Base-by-base conservation (phyloP, 2,888 invertebrate species). In the Augiades crinisus region DNA sequence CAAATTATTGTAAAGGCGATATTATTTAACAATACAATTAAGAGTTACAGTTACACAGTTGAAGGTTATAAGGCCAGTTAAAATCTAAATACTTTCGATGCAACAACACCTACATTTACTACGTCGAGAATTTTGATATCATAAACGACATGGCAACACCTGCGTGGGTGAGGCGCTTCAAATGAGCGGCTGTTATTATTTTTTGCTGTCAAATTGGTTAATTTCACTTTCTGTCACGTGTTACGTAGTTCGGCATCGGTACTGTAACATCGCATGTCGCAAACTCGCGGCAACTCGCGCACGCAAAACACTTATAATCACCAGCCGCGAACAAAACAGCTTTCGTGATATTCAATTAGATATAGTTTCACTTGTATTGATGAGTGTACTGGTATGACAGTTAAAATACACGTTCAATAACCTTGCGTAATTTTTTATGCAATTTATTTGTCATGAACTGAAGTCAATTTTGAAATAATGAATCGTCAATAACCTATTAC, bases 341-440 rank as follows among this genome's bases (percentile, higher is more conserved):
- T 61, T 75, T 83, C 82, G 79, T 83, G 82, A 77, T 80, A 76
- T 72, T 70, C 71, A 62, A 86, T 86, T 85, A 68, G 86, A 72
- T 75, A 72, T 80, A 84, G 85, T 87, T 88, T 88, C 87, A 87
- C 87, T 86, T 80, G 76, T 78, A 67, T 38, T 64, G 60, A 61
- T 60, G 58, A 55, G 55, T 55, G 52, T 47, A 52, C n/a, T 34
- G 8, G n/a, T 37, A 17, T 12, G n/a, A n/a, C 13, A 33, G 8
- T 21, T 21, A 5, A 33, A 22, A 14, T 22, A 14, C 3, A n/a
- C 30, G 13, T 34, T 2, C 34, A 34, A 37, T 21, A 19, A 1
- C 21, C 16, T 19, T 10, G 5, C 3, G 6, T 12, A n/a, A 2
- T 31, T 31, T 27, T 13, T 14, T 17, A n/a, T 17, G n/a, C n/a